phyloP scores from a whole-genome alignment of 2,888 invertebrate species.

The Torymus tubicola region DNA sequence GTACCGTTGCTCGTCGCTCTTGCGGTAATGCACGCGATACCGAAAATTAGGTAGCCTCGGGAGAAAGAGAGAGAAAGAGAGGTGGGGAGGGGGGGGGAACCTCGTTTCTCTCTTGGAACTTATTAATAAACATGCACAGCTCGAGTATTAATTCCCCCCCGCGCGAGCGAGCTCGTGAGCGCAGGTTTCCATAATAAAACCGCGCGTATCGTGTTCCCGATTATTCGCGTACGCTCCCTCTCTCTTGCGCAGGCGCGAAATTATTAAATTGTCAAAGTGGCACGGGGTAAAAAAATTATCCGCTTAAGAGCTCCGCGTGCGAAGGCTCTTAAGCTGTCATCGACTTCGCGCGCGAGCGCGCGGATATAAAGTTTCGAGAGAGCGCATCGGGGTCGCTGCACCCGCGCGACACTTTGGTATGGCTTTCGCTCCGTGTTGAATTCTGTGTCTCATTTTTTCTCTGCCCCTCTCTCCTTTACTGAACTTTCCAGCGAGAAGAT shows the following conservation, averaged over 20 bases:
- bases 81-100: no score
- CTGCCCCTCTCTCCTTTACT: background rate
- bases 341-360: slow-evolving; percentile 67
- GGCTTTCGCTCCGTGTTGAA: background rate
- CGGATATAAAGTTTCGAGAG: slow-evolving; percentile 69
- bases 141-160: slow-evolving; percentile 24
- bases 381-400: slow-evolving; percentile 53
- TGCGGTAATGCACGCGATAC: no score
- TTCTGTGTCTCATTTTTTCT: background rate
- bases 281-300: slow-evolving; percentile 63
- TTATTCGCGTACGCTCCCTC: slow-evolving; percentile 65
- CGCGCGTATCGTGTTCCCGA: slow-evolving; percentile 63
- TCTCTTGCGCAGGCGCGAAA: slow-evolving; percentile 60
- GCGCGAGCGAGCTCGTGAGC: background rate
- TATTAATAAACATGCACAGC: slow-evolving; percentile 17
- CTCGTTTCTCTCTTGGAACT: background rate
- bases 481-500: background rate
- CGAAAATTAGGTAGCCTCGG: no score
- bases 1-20: no score
- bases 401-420: slow-evolving; percentile 10
- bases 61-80: no score
- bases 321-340: slow-evolving; percentile 75
- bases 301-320: slow-evolving; percentile 71
- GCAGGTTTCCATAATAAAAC: slow-evolving; percentile 23
- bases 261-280: slow-evolving; percentile 71